A percentile compares a stretch with the other conserved stretches of the same genome.
These are phyloP conservation scores for Caenorhabditis zanzibari DNA, from an alignment of 2,888 invertebrate genomes.

Conservation along the genomic window DNA sequence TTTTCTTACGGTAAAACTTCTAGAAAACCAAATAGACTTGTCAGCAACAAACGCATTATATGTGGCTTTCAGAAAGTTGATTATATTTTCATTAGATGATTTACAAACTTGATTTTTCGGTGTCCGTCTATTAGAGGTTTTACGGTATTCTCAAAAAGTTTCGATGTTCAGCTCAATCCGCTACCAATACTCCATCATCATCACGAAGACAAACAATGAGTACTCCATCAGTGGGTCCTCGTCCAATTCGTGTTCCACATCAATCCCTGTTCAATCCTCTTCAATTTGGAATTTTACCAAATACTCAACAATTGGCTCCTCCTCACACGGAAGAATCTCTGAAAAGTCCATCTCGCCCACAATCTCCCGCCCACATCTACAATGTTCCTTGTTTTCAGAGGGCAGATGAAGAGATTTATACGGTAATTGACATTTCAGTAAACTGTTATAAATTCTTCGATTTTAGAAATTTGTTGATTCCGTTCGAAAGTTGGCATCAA, in stretches of 20 bases:
- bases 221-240: constrained; percentile 19
- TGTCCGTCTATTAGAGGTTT: no score
- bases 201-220: constrained; percentile 48
- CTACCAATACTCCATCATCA: constrained; percentile 8
- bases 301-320: not conserved
- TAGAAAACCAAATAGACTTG: no score
- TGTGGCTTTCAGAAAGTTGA: no score
- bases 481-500: constrained; percentile 42
- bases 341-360: constrained; percentile 14
- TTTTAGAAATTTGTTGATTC: constrained; percentile 56
- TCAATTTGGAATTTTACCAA: constrained; percentile 19
- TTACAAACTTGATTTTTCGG: no score
- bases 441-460: not conserved
- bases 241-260: constrained; percentile 37
- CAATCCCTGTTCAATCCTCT: constrained; percentile 31
- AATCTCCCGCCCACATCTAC: constrained; percentile 26
- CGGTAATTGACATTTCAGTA: no score
- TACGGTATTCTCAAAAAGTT: not conserved
- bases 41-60: no score
- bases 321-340: not conserved
- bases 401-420: constrained; percentile 51
- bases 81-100: no score
- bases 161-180: not conserved
- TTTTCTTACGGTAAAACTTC: no score
- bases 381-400: constrained; percentile 45